Conservation (phyloP, 2,888 invertebrate species). For the Osmoderma eremita region DNA sequence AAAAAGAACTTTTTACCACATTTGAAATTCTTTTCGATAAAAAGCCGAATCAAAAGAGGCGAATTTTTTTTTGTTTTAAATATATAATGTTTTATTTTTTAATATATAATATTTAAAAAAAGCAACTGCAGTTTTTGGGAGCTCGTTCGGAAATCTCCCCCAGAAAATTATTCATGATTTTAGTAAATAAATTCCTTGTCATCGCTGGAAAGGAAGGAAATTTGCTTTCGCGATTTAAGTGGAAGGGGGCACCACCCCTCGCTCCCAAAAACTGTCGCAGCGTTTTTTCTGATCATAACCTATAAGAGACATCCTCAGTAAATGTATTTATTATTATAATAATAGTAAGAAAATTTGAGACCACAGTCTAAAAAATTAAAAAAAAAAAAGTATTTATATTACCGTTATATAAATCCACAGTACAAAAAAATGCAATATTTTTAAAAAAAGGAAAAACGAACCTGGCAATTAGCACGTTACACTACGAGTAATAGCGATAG, state of each 20-base stretch:
- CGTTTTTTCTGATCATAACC: too few relatives aligned
- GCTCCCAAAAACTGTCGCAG: too few relatives aligned
- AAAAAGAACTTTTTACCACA: too few relatives aligned
- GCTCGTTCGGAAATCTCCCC: neutral
- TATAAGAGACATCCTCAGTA: too few relatives aligned
- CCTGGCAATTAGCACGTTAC: neutral
- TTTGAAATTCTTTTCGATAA: slow-evolving; percentile 55
- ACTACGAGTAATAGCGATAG: too few relatives aligned
- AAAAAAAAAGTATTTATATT: slow-evolving; percentile 44
- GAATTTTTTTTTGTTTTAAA: slow-evolving; percentile 47
- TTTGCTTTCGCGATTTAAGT: too few relatives aligned
- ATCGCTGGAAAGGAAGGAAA: too few relatives aligned
- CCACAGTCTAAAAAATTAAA: slow-evolving; percentile 58
- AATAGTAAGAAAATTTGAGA: slow-evolving; percentile 57
- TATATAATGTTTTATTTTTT: neutral
- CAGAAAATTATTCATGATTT: neutral
- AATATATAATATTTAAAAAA: neutral
- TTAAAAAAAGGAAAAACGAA: slow-evolving; percentile 46
- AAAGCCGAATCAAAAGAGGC: slow-evolving; percentile 71
- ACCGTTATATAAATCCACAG: too few relatives aligned
- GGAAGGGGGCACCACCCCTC: too few relatives aligned
- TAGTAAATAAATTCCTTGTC: too few relatives aligned
- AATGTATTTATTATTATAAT: slow-evolving; percentile 47
- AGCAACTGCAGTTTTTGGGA: neutral
- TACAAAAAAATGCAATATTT: slow-evolving; percentile 46